Percentiles rank a stretch among this genome's conserved stretches.
phyloP scores from a whole-genome alignment of 2,888 invertebrate genomes.

The Helleia helle region DNA sequence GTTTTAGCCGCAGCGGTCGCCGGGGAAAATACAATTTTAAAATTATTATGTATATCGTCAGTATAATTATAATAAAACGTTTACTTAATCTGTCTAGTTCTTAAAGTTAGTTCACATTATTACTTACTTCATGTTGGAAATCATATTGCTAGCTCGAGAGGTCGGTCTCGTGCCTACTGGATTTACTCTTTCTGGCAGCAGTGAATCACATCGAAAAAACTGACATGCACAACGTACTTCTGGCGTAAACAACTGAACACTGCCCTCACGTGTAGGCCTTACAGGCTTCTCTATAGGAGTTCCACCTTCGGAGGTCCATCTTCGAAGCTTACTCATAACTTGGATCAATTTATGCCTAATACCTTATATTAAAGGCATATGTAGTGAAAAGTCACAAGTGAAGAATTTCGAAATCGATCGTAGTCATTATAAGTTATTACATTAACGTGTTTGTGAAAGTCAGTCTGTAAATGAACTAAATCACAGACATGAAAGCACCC shows the following conservation, averaged over 20 bases:
- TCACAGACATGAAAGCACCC: slow-evolving; percentile 62
- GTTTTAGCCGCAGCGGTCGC: slow-evolving; percentile 68
- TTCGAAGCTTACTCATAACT: slow-evolving; percentile 68
- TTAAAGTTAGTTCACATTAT: too few relatives aligned
- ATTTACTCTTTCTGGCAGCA: slow-evolving; percentile 83
- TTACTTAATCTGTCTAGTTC: too few relatives aligned
- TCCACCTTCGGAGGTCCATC: slow-evolving; percentile 81
- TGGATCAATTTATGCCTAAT: slow-evolving; percentile 30
- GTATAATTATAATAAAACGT: too few relatives aligned
- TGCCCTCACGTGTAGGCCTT: slow-evolving; percentile 80
- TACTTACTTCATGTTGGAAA: slow-evolving; percentile 59
- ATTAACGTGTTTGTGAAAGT: slow-evolving; percentile 45
- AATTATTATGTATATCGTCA: slow-evolving; percentile 36
- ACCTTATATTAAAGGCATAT: slow-evolving; percentile 36
- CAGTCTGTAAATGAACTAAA: slow-evolving; percentile 56
- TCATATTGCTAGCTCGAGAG: slow-evolving; percentile 73
- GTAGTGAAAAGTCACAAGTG: slow-evolving; percentile 19
- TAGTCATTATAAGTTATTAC: slow-evolving; percentile 40
- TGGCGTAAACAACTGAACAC: slow-evolving; percentile 80
- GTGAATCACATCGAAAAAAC: slow-evolving; percentile 86
- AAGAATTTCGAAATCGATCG: slow-evolving; percentile 9
- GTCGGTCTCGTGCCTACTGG: slow-evolving; percentile 78
- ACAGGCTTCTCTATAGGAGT: slow-evolving; percentile 75
- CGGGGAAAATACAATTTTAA: slow-evolving; percentile 44
- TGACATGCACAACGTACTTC: slow-evolving; percentile 91